A percentile compares a stretch with the other conserved stretches of the same genome.
phyloP scores from a whole-genome alignment of 2,797 vertebrate species.

The Setipinna tenuifilis region DNA sequence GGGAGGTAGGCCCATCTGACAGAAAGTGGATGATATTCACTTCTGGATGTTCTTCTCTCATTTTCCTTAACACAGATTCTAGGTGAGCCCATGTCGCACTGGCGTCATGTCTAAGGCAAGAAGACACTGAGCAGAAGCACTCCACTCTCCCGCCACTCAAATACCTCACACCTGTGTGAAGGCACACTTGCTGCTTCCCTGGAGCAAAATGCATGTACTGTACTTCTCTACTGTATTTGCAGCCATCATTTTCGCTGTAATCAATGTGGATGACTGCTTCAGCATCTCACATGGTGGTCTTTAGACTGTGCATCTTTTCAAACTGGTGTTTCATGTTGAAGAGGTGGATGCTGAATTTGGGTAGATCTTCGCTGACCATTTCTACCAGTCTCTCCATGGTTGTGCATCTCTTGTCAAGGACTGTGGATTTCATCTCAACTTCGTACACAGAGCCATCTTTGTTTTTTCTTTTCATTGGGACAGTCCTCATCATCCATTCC shows the following conservation, averaged over 20 bases:
- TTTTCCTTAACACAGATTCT: constrained; percentile 35
- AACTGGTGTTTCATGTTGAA: background rate
- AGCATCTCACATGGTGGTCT: background rate
- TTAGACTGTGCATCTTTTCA: background rate
- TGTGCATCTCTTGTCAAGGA: too few species aligned
- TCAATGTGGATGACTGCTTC: background rate
- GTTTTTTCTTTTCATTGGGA: too few species aligned
- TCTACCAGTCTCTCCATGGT: too few species aligned
- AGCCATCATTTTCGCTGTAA: background rate
- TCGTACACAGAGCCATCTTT: too few species aligned
- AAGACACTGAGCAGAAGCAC: too few species aligned
- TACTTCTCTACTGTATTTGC: background rate
- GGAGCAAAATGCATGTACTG: background rate
- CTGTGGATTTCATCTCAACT: too few species aligned
- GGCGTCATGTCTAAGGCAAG: background rate
- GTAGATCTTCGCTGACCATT: background rate
- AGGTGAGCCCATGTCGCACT: constrained; percentile 42
- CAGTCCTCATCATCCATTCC: too few species aligned
- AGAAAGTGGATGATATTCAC: constrained; percentile 35
- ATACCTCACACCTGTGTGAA: background rate
- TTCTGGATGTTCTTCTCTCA: constrained; percentile 25
- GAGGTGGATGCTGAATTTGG: background rate
- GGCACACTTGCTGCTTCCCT: background rate
- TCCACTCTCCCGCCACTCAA: background rate
- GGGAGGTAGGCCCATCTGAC: constrained; percentile 34